Conservation (phyloP, 2,113 vertebrate genomes). For the Tupaia tana region DNA sequence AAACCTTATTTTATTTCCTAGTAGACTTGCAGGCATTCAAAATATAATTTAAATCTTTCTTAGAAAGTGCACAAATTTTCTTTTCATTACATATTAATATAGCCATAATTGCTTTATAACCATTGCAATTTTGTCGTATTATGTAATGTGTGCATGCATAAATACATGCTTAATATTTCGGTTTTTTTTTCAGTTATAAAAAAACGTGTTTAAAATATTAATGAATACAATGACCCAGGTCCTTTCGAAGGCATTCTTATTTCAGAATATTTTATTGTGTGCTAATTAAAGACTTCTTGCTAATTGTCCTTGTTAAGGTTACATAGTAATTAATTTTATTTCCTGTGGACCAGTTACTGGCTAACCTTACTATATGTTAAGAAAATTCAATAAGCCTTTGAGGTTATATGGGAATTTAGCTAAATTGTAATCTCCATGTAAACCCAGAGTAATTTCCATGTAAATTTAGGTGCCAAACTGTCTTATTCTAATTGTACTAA, state of each 20-base stretch:
- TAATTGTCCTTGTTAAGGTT: slow-evolving; percentile 32
- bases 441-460: background rate
- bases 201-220: slow-evolving; percentile 69
- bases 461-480: background rate
- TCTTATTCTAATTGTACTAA: background rate
- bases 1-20: slow-evolving; percentile 55
- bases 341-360: background rate
- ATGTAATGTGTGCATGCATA: slow-evolving; percentile 77
- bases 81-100: slow-evolving; percentile 81
- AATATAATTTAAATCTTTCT: slow-evolving; percentile 76
- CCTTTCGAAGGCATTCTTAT: slow-evolving; percentile 38
- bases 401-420: background rate
- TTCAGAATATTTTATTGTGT: slow-evolving; percentile 62
- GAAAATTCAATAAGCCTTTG: slow-evolving; percentile 11
- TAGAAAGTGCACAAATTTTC: slow-evolving; percentile 71
- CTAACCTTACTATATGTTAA: slow-evolving; percentile 10
- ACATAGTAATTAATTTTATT: slow-evolving; percentile 7
- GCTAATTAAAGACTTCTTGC: slow-evolving; percentile 67
- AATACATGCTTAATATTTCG: slow-evolving; percentile 74
- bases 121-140: slow-evolving; percentile 79
- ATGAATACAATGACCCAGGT: slow-evolving; percentile 23
- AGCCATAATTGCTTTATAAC: slow-evolving; percentile 77
- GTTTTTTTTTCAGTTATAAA: slow-evolving; percentile 34
- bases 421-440: background rate
- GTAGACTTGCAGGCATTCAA: slow-evolving; percentile 44